phyloP scores from a whole-genome alignment of 2,797 vertebrate genomes.

The Trematomus bernacchii region DNA sequence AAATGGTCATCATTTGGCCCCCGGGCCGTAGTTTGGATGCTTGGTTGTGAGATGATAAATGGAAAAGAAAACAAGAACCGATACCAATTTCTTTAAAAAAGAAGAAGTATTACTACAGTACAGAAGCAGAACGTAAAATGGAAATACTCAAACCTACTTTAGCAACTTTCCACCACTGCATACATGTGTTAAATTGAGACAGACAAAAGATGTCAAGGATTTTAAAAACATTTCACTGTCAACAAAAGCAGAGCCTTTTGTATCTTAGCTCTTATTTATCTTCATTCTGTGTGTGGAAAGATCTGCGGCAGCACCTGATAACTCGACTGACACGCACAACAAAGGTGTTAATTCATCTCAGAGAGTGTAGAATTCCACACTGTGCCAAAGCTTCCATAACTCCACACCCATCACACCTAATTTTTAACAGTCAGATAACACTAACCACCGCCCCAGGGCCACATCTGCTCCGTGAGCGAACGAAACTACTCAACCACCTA shows the following conservation, averaged over 20 bases:
- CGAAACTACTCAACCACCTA: slow-evolving; percentile 38
- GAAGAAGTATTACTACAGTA: no score
- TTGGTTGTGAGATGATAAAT: no score
- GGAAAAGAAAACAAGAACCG: no score
- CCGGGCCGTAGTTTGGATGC: no score
- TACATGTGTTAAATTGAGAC: not conserved
- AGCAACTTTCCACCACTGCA: not conserved
- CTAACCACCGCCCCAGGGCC: slow-evolving; percentile 26
- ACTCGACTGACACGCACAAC: slow-evolving; percentile 12
- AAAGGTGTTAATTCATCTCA: slow-evolving; percentile 34
- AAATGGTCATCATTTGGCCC: no score
- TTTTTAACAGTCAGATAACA: slow-evolving; percentile 32
- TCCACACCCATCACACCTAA: slow-evolving; percentile 32
- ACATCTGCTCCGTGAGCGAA: slow-evolving; percentile 33
- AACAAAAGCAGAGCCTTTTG: slow-evolving; percentile 17
- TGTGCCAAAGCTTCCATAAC: slow-evolving; percentile 15
- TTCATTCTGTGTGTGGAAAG: not conserved
- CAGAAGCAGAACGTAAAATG: not conserved
- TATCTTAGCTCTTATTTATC: not conserved
- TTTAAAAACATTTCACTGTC: slow-evolving; percentile 6
- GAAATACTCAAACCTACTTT: not conserved
- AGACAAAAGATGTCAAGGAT: not conserved
- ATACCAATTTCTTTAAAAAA: no score
- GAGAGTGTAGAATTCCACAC: slow-evolving; percentile 31
- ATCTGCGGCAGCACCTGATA: slow-evolving; percentile 21